Percentiles rank a stretch among this genome's conserved stretches.
These are phyloP conservation scores for Drosophila sp. DNA, from an alignment of 1,140 invertebrate species.

Conservation along the genomic window DNA sequence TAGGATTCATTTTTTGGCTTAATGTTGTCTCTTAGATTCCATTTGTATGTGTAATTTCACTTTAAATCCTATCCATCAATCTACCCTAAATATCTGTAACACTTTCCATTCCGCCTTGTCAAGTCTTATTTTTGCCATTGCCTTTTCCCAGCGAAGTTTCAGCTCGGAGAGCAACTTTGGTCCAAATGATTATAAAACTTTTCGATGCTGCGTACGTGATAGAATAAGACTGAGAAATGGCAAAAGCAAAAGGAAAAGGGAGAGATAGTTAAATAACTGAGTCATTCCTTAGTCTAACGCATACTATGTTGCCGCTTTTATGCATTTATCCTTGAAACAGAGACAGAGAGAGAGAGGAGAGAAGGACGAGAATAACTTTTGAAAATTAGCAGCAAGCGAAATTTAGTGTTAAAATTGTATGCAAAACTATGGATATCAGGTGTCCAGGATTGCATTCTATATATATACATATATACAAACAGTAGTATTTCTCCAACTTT, in stretches of 20 bases:
- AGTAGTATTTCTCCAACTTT: background rate
- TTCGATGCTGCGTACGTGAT: constrained; percentile 24
- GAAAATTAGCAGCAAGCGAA: constrained; percentile 17
- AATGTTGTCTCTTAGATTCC: background rate
- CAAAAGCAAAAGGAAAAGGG: background rate
- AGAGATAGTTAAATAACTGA: constrained; percentile 7
- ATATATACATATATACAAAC: background rate
- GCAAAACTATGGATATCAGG: constrained; percentile 9
- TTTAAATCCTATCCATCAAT: constrained; percentile 25
- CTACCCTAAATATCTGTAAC: constrained; percentile 19
- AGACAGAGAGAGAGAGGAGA: background rate
- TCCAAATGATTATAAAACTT: constrained; percentile 43
- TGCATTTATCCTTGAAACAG: constrained; percentile 30
- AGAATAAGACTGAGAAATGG: constrained; percentile 6
- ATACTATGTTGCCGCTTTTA: constrained; percentile 53
- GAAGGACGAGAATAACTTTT: constrained; percentile 16
- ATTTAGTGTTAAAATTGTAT: constrained; percentile 21
- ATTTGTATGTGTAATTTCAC: background rate
- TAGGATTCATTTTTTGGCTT: background rate
- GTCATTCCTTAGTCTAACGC: constrained; percentile 10
- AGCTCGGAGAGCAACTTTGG: constrained; percentile 16
- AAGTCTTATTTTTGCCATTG: constrained; percentile 18
- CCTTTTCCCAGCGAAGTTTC: constrained; percentile 30
- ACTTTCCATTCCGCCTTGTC: constrained; percentile 21
- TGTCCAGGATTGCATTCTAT: constrained; percentile 4